Conservation (phyloP, 37 sponge, comb jelly and placozoan genomes). For the Theonella swinhoei region DNA sequence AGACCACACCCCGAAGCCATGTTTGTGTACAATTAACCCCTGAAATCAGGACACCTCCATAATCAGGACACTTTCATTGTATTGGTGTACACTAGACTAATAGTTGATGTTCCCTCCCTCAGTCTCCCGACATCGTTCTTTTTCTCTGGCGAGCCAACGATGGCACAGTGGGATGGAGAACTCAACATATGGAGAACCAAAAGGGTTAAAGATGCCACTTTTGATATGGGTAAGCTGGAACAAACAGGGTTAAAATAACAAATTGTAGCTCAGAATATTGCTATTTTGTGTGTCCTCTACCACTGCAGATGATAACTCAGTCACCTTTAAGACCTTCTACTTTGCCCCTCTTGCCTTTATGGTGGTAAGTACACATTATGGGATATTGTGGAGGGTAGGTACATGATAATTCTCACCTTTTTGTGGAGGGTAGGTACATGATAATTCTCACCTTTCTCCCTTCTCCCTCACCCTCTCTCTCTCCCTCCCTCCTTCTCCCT, state of each 20-base stretch:
- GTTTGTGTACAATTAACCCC: too few relatives aligned
- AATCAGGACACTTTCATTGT: too few relatives aligned
- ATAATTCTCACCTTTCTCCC: too few relatives aligned
- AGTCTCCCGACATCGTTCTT: constrained; percentile 65
- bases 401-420: neutral
- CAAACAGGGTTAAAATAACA: neutral
- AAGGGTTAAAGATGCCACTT: constrained; percentile 57
- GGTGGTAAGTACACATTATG: constrained; percentile 37
- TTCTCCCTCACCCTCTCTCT: neutral
- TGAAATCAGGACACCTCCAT: too few relatives aligned
- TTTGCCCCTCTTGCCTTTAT: constrained; percentile 69
- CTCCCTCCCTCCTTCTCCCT: too few relatives aligned
- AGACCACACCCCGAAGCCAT: too few relatives aligned
- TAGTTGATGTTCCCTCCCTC: too few relatives aligned
- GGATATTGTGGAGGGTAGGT: neutral
- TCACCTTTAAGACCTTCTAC: constrained; percentile 43
- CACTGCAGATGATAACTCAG: constrained; percentile 34
- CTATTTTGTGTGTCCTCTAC: neutral
- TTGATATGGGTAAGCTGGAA: constrained; percentile 47
- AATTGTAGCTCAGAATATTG: neutral
- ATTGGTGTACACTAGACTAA: too few relatives aligned
- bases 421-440: too few relatives aligned
- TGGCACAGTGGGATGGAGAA: constrained; percentile 83
- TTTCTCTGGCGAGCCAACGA: constrained; percentile 55
- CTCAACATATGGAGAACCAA: constrained; percentile 70